Evolutionary conservation across 2,113 vertebrate genomes (phyloP), one percentile per base, ranked within the genome.

Genomic region (Naja naja): DNA sequence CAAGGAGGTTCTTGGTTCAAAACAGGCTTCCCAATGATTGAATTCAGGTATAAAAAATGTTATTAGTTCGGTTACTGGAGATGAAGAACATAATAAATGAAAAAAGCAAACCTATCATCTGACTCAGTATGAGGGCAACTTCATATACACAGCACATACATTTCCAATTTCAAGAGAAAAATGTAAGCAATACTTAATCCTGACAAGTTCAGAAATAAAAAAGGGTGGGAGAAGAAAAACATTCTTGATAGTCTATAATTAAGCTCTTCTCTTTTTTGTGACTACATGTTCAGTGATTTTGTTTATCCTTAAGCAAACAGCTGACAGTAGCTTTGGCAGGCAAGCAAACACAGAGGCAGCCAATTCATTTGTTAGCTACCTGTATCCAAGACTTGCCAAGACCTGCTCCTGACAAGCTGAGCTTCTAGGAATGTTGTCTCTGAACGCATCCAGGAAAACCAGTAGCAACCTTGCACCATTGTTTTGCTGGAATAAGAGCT

Each of bases 371-470:
- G 55, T 56, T 43, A 89, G 90, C 87, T 89, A 88, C 69, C 25
- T 43, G 23, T n/a, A 53, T 89, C 54, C 55, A 54, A 1, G 69
- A 56, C 90, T 89, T 39, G 93, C 47, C 45, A 69, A 39, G 27
- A 92, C 93, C 89, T 92, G 93, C 34, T 89, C 55, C 88, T 25
- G 74, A 92, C 43, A 87, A 52, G n/a, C 87, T 89, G 86, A n/a
- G 39, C 89, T 91, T 89, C 93, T 94, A 94, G 88, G 88, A 92
- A 91, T 89, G 88, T 39, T 34, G 69, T 45, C 81, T 87, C 90
- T 60, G 54, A 89, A 53, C 14, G 14, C 60, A 64, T 30, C 91
- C 22, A 45, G 64, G 23, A 86, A 87, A 89, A 91, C 30, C 47
- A 54, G 47, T 25, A 53, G 53, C 39, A 81, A 47, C 30, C n/a